phyloP scores from a whole-genome alignment of 2,113 vertebrate species.

The Speoplatyrhinus poulsoni region DNA sequence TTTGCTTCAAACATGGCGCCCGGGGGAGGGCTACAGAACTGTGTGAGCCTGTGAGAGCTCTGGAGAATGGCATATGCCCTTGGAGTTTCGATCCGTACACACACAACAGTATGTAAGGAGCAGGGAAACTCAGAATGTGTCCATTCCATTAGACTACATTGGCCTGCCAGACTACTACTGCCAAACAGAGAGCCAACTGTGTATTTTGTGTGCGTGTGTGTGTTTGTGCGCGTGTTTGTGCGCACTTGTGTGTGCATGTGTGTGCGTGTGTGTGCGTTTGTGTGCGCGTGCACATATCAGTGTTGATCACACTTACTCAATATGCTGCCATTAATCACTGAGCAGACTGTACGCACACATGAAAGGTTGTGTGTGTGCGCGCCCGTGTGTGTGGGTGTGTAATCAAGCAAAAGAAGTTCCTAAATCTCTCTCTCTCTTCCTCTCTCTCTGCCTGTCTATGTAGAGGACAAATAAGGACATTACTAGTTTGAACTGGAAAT shows the following conservation, averaged over 20 bases:
- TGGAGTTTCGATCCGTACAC: too few species aligned
- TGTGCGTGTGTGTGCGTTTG: conserved; percentile 15
- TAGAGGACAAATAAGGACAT: conserved; percentile 32
- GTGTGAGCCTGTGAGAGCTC: too few species aligned
- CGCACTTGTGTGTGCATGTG: not conserved
- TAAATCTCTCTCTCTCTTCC: conserved; percentile 9
- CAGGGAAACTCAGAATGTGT: too few species aligned
- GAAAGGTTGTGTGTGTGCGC: conserved; percentile 4
- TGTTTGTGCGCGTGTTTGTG: too few species aligned
- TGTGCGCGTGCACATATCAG: conserved; percentile 35
- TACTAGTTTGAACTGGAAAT: conserved; percentile 10
- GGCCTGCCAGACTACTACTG: too few species aligned
- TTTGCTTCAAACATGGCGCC: too few species aligned
- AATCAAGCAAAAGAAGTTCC: conserved; percentile 37
- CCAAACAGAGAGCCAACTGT: too few species aligned
- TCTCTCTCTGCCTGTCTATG: conserved; percentile 2
- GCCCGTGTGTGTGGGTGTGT: conserved; percentile 9
- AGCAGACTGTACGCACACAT: conserved; percentile 39
- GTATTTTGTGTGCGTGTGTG: too few species aligned
- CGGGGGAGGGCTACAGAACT: too few species aligned
- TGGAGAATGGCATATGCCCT: too few species aligned
- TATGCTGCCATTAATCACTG: conserved; percentile 57
- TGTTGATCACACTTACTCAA: conserved; percentile 38
- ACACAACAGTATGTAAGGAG: too few species aligned
- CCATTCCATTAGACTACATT: too few species aligned